Percentiles rank a stretch among this genome's conserved stretches.
Conservation (phyloP, 2,888 invertebrate genomes). For the Eilema sororculum region DNA sequence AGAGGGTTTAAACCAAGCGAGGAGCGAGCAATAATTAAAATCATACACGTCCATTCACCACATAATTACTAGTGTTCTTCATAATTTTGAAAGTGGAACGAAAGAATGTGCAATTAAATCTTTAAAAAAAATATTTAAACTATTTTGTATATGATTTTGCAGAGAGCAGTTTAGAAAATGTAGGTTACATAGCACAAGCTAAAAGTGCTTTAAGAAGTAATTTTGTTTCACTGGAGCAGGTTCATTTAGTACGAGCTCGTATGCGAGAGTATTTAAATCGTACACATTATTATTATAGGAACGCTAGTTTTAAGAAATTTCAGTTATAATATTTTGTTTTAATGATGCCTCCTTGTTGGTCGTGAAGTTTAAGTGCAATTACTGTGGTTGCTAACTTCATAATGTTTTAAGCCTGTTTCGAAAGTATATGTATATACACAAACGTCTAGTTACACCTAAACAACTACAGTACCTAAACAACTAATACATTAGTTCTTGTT, state of each 20-base stretch:
- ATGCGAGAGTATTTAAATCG: conserved; percentile 7
- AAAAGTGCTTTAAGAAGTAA: conserved; percentile 1
- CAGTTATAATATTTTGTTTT: not conserved
- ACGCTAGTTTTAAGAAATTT: not conserved
- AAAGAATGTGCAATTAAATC: too few species aligned
- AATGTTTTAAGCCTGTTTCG: too few species aligned
- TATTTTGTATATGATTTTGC: conserved; percentile 17
- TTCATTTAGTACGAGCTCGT: conserved; percentile 10
- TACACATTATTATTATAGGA: conserved; percentile 11
- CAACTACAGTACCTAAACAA: too few species aligned
- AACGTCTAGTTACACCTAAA: too few species aligned
- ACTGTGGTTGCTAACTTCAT: not conserved
- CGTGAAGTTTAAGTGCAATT: not conserved
- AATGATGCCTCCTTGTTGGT: conserved; percentile 1
- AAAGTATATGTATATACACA: too few species aligned
- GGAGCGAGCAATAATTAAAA: too few species aligned
- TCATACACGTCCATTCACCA: too few species aligned
- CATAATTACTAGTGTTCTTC: too few species aligned
- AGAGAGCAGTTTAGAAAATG: conserved; percentile 22
- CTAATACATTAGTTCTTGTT: too few species aligned
- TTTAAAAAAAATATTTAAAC: too few species aligned
- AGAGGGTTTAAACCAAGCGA: too few species aligned
- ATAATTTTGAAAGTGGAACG: too few species aligned
- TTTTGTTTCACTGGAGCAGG: conserved; percentile 7
- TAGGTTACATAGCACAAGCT: conserved; percentile 14